Evolutionary conservation across 2,888 invertebrate species (phyloP).

Genomic region (Noctua comes): DNA sequence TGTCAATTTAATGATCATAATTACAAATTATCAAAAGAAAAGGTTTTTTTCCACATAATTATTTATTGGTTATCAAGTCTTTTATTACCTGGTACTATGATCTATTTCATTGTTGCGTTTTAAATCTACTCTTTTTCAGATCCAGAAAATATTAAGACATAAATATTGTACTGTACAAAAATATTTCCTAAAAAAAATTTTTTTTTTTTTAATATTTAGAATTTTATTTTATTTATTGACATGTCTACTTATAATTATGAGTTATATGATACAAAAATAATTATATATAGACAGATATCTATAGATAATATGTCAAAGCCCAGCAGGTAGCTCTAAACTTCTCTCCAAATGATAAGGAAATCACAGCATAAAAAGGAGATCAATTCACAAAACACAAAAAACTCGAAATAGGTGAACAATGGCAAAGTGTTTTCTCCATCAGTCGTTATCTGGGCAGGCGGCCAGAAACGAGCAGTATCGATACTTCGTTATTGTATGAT

Average conservation of each 20-base stretch:
- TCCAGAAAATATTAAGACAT: too few relatives aligned
- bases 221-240: too few relatives aligned
- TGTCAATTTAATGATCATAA: background rate
- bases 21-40: too few relatives aligned
- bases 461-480: conserved; percentile 34
- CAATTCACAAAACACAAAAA: conserved; percentile 3
- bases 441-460: conserved; percentile 45
- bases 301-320: background rate
- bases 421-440: conserved; percentile 43
- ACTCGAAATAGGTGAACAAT: conserved; percentile 22
- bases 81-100: too few relatives aligned
- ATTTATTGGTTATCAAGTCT: too few relatives aligned
- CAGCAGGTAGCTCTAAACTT: background rate
- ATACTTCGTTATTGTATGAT: conserved; percentile 29
- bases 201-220: too few relatives aligned
- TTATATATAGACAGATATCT: background rate
- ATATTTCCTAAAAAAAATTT: too few relatives aligned
- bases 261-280: background rate
- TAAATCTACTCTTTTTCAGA: too few relatives aligned
- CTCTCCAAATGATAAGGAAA: background rate
- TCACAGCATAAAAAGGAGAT: background rate
- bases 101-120: background rate
- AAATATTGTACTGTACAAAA: too few relatives aligned
- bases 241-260: too few relatives aligned
- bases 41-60: too few relatives aligned